A percentile compares a stretch with the other conserved stretches of the same genome.
Evolutionary conservation across 2,797 vertebrate genomes (phyloP).

Genomic region (Salarias fasciatus): DNA sequence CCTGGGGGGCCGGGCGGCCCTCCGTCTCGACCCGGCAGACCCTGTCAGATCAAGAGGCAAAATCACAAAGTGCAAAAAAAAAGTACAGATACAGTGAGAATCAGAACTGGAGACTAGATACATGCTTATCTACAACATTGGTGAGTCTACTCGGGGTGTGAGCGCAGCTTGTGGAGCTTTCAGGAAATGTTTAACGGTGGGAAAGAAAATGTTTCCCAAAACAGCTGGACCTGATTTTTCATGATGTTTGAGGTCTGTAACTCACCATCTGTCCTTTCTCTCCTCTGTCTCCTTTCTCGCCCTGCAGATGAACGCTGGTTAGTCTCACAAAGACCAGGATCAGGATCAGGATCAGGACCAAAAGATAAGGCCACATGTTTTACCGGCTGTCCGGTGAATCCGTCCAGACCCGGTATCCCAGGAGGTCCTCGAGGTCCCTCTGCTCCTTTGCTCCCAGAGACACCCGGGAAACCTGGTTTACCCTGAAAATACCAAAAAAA

Average conservation of each 20-base stretch:
- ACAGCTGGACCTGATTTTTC: not conserved
- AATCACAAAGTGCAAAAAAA: no score
- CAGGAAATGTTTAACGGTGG: no score
- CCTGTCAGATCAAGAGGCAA: conserved; percentile 70
- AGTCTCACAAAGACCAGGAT: not conserved
- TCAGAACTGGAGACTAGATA: no score
- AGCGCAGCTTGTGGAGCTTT: no score
- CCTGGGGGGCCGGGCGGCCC: conserved; percentile 89
- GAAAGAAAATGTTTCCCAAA: no score
- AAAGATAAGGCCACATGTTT: not conserved
- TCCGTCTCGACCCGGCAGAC: conserved; percentile 84
- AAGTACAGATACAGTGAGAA: no score
- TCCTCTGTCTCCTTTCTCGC: conserved; percentile 75
- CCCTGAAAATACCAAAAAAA: conserved; percentile 69
- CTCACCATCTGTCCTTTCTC: conserved; percentile 75
- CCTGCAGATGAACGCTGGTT: conserved; percentile 56
- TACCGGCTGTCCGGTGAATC: conserved; percentile 84
- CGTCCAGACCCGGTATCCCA: conserved; percentile 86
- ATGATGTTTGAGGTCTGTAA: not conserved
- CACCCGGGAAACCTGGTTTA: conserved; percentile 82
- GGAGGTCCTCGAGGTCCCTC: conserved; percentile 78
- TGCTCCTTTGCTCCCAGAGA: conserved; percentile 82
- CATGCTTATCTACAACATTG: no score
- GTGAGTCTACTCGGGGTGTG: no score
- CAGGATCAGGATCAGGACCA: not conserved